Conservation (phyloP, 2,113 vertebrate genomes). For the Ancistrus triradiatus region DNA sequence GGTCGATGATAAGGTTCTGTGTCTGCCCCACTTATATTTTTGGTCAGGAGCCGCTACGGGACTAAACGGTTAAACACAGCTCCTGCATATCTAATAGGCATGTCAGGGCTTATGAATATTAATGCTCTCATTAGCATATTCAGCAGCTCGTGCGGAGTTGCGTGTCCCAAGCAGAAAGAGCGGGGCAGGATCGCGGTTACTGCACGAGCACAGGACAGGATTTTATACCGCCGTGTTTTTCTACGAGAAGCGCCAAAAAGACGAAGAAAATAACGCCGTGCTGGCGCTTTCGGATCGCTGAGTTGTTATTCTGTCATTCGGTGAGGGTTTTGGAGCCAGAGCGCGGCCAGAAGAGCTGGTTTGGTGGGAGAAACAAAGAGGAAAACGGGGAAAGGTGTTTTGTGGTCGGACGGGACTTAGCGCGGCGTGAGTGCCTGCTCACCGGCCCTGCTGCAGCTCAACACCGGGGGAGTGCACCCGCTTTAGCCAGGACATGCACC, state of each 20-base stretch:
- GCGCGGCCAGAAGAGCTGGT: neutral
- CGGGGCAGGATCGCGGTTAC: neutral
- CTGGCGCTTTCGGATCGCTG: neutral
- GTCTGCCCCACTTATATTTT: no score
- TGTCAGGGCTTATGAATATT: neutral
- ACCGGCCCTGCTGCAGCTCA: constrained; percentile 10
- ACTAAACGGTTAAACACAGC: neutral
- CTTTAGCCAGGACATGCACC: neutral
- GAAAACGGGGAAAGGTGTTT: constrained; percentile 52
- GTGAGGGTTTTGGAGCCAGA: neutral
- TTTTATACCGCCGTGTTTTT: constrained; percentile 9
- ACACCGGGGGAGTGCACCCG: neutral
- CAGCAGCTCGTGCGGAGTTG: neutral
- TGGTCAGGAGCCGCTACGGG: no score
- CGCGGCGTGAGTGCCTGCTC: constrained; percentile 34
- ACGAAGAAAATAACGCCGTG: neutral
- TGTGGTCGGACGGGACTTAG: constrained; percentile 37
- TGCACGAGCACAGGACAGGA: no score
- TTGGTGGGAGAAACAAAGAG: neutral
- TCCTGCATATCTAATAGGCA: neutral
- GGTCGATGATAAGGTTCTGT: no score
- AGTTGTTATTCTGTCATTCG: neutral
- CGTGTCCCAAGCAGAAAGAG: neutral
- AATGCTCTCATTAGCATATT: neutral
- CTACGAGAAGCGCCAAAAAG: neutral